Conservation (phyloP, 2,797 vertebrate genomes). For the Echiichthys vipera region DNA sequence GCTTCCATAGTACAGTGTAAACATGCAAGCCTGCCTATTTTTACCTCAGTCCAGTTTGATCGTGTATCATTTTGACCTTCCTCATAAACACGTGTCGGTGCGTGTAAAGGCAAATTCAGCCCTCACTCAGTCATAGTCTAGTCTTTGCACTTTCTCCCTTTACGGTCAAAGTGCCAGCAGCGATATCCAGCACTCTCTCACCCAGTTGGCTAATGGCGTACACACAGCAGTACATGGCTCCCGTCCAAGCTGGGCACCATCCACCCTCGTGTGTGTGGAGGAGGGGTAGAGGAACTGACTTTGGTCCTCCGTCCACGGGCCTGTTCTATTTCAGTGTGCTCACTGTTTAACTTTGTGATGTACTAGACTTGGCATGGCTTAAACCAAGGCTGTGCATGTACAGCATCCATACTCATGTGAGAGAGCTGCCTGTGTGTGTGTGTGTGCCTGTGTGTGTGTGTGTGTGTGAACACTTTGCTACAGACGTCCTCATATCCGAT, state of each 20-base stretch:
- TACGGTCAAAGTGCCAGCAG: constrained; percentile 53
- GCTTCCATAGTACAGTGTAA: constrained; percentile 1
- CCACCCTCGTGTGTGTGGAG: background rate
- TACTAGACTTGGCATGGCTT: constrained; percentile 45
- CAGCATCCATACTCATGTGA: constrained; percentile 33
- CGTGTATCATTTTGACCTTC: constrained; percentile 16
- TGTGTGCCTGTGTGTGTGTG: constrained; percentile 18
- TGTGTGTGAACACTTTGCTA: constrained; percentile 23
- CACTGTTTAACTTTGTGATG: constrained; percentile 42
- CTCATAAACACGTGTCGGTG: constrained; percentile 1
- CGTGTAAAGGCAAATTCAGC: constrained; percentile 25
- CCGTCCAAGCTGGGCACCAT: constrained; percentile 26
- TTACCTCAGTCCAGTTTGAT: constrained; percentile 8
- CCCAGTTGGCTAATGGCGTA: constrained; percentile 42
- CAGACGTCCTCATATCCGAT: constrained; percentile 33
- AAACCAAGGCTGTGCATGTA: constrained; percentile 56
- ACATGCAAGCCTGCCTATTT: constrained; percentile 1
- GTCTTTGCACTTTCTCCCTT: constrained; percentile 49
- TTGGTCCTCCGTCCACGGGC: constrained; percentile 48
- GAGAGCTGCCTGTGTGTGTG: constrained; percentile 21
- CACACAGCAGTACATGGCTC: constrained; percentile 46
- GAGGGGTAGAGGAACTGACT: constrained; percentile 16
- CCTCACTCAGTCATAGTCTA: constrained; percentile 14
- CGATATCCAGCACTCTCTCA: constrained; percentile 46
- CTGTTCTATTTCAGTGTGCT: constrained; percentile 57